Percentiles rank a stretch among this genome's conserved stretches.
Evolutionary conservation across 2,113 vertebrate species (phyloP).

Genomic region (Crotalus tigris): DNA sequence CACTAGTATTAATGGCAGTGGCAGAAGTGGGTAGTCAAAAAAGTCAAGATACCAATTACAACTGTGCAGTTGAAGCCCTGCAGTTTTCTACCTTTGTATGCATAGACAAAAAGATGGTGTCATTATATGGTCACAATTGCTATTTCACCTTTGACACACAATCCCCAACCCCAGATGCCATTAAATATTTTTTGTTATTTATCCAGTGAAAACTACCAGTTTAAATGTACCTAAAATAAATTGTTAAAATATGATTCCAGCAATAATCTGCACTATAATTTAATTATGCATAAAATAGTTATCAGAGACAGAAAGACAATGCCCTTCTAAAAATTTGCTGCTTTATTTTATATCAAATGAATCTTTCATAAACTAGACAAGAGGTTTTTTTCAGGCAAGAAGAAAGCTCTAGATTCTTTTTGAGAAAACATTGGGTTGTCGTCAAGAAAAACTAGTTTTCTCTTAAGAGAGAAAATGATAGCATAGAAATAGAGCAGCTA

Average conservation of each 20-base stretch:
- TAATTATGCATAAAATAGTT: neutral
- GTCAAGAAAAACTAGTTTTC: neutral
- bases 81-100: neutral
- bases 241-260: neutral
- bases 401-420: neutral
- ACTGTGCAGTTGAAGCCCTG: neutral
- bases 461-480: neutral
- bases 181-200: neutral
- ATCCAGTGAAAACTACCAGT: neutral
- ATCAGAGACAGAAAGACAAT: neutral
- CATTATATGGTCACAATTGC: neutral
- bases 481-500: neutral
- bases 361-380: neutral
- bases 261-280: neutral
- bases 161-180: neutral
- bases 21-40: neutral
- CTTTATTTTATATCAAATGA: neutral
- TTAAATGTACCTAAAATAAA: neutral
- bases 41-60: neutral
- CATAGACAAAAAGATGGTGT: neutral
- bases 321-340: neutral
- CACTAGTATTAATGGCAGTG: neutral
- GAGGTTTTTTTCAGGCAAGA: neutral
- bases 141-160: neutral
- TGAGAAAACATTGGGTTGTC: neutral